Conservation (phyloP, 2,888 invertebrate genomes). For the Orthosia gracilis region DNA sequence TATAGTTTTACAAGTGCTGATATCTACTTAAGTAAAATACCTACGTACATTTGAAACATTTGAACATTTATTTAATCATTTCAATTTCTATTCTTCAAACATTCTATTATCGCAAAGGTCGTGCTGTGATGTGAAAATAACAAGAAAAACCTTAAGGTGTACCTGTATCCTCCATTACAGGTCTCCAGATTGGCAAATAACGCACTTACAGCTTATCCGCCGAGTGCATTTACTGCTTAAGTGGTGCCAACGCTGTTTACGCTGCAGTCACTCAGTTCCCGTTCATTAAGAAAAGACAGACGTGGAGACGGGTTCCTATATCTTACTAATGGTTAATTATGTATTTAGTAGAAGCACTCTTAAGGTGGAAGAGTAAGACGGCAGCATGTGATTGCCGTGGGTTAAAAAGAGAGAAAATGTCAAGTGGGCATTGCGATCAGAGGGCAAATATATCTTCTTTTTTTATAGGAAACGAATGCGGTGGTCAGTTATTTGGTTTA, state of each 20-base stretch:
- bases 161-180: not conserved
- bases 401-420: conserved; percentile 30
- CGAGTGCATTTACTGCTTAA: conserved; percentile 43
- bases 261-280: conserved; percentile 48
- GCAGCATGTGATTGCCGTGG: not conserved
- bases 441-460: not conserved
- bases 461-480: conserved; percentile 14
- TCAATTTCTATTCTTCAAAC: no score
- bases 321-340: conserved; percentile 43
- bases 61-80: no score
- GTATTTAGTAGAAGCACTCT: conserved; percentile 42
- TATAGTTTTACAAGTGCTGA: no score
- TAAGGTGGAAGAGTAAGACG: conserved; percentile 27
- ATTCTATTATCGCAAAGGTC: no score
- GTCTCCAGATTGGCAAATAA: conserved; percentile 16
- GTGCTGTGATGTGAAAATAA: not conserved
- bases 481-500: conserved; percentile 15
- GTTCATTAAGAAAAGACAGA: conserved; percentile 49
- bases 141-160: not conserved
- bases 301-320: conserved; percentile 33
- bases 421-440: conserved; percentile 5
- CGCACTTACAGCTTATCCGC: conserved; percentile 12
- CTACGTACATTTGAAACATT: no score
- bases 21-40: no score
- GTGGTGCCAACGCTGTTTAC: conserved; percentile 45